A percentile compares a stretch with the other conserved stretches of the same genome.
Conservation (phyloP, 2,888 invertebrate species). For the Ectropis crepuscularia region DNA sequence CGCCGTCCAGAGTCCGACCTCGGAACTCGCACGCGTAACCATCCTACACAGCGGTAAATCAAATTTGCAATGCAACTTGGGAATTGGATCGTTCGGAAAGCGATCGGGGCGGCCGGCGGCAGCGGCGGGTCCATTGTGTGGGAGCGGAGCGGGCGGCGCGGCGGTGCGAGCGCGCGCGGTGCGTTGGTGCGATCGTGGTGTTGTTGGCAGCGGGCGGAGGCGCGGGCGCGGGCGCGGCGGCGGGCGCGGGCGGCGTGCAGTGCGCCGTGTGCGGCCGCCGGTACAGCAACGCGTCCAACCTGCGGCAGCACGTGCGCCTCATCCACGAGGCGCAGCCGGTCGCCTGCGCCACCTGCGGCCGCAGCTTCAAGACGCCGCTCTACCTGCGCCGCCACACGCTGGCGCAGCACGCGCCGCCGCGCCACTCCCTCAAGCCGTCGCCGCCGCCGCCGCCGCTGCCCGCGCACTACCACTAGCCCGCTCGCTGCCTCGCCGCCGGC, state of each 20-base stretch:
- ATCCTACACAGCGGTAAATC: too few species aligned
- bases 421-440: conserved; percentile 60
- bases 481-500: conserved; percentile 32
- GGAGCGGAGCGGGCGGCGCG: conserved; percentile 41
- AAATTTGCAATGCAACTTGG: not conserved
- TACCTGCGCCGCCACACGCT: conserved; percentile 90
- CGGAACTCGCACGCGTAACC: not conserved
- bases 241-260: conserved; percentile 69
- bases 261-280: conserved; percentile 89
- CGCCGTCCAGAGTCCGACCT: conserved; percentile 10
- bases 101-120: conserved; percentile 34
- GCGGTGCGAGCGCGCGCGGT: conserved; percentile 72
- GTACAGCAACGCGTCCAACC: conserved; percentile 90
- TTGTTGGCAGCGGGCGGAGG: conserved; percentile 31
- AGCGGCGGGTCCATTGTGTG: conserved; percentile 36
- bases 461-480: conserved; percentile 41
- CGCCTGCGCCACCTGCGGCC: conserved; percentile 88
- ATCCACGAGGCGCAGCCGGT: conserved; percentile 90
- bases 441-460: conserved; percentile 50
- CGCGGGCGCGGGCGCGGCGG: conserved; percentile 50
- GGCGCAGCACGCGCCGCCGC: conserved; percentile 86
- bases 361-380: conserved; percentile 90
- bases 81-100: not conserved
- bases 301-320: conserved; percentile 90
- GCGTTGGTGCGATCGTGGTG: conserved; percentile 57